A percentile compares a stretch with the other conserved stretches of the same genome.
Evolutionary conservation across 2,888 invertebrate genomes (phyloP).

Genomic region (Habroteleia sp.): DNA sequence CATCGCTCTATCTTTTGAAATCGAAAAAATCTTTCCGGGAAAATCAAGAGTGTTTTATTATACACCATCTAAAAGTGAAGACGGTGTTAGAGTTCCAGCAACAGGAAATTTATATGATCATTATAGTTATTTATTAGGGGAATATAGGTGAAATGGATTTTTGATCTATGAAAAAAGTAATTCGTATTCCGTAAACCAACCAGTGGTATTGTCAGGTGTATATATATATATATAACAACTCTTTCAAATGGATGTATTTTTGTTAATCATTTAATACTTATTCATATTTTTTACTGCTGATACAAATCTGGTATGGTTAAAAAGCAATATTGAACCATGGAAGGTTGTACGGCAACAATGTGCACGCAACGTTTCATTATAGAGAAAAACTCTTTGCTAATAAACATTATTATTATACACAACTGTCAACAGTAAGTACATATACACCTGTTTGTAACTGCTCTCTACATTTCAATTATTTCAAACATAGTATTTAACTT

Average conservation of each 20-base stretch:
- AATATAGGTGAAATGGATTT: background rate
- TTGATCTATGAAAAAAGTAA: background rate
- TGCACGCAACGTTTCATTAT: background rate
- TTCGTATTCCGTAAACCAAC: background rate
- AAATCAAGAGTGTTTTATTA: background rate
- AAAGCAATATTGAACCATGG: slow-evolving; percentile 6
- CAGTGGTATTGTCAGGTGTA: too few relatives aligned
- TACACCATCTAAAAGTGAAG: slow-evolving; percentile 5
- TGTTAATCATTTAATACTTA: too few relatives aligned
- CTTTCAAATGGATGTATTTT: too few relatives aligned
- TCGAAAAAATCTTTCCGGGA: slow-evolving; percentile 1
- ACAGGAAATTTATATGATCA: slow-evolving; percentile 1
- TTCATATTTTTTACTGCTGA: slow-evolving; percentile 3
- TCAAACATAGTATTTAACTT: too few relatives aligned
- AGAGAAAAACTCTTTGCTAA: background rate
- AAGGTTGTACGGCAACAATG: background rate
- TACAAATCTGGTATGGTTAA: background rate
- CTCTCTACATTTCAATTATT: too few relatives aligned
- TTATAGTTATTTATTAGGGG: slow-evolving; percentile 1
- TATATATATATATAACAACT: too few relatives aligned
- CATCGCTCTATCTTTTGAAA: background rate
- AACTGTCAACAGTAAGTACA: too few relatives aligned
- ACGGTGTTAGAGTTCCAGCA: slow-evolving; percentile 1
- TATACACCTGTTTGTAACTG: too few relatives aligned
- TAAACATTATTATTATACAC: background rate